phyloP scores from a whole-genome alignment of 2,888 invertebrate genomes.

The Caenorhabditis zanzibari region DNA sequence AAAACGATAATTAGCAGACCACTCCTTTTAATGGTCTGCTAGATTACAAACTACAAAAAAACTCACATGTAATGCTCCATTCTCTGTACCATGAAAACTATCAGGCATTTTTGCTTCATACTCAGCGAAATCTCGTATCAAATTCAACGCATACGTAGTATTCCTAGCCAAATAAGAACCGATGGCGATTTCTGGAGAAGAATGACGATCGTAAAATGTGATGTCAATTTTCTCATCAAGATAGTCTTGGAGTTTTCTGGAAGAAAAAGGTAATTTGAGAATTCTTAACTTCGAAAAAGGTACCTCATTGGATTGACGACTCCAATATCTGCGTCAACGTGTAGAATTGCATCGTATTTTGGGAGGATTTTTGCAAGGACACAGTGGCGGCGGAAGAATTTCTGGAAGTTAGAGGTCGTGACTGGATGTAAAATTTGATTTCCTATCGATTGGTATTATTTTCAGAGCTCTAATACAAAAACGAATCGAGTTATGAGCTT shows the following conservation, averaged over 20 bases:
- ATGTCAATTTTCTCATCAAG: conserved; percentile 57
- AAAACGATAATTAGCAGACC: neutral
- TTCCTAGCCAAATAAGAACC: conserved; percentile 64
- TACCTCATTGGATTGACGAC: conserved; percentile 62
- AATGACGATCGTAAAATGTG: conserved; percentile 66
- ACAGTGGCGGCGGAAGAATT: conserved; percentile 70
- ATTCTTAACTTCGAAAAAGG: neutral
- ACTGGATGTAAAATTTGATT: too few relatives aligned
- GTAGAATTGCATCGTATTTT: conserved; percentile 52
- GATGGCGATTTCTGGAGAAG: conserved; percentile 62
- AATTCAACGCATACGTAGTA: conserved; percentile 16
- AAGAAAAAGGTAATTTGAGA: neutral
- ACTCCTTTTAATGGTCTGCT: neutral
- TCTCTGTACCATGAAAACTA: conserved; percentile 72
- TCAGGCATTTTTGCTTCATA: conserved; percentile 67
- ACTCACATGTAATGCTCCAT: conserved; percentile 69
- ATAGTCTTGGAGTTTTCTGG: conserved; percentile 62
- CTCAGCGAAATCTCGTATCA: conserved; percentile 57
- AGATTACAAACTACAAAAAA: neutral
- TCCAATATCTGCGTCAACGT: conserved; percentile 69
- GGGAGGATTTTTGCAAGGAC: conserved; percentile 50
- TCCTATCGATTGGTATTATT: too few relatives aligned
- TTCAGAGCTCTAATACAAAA: too few relatives aligned
- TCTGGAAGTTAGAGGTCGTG: conserved; percentile 58
- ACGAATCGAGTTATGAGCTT: too few relatives aligned